These are phyloP conservation scores for Accipiter virgatus DNA, from an alignment of 2,113 vertebrate genomes.

Conservation along the genomic window DNA sequence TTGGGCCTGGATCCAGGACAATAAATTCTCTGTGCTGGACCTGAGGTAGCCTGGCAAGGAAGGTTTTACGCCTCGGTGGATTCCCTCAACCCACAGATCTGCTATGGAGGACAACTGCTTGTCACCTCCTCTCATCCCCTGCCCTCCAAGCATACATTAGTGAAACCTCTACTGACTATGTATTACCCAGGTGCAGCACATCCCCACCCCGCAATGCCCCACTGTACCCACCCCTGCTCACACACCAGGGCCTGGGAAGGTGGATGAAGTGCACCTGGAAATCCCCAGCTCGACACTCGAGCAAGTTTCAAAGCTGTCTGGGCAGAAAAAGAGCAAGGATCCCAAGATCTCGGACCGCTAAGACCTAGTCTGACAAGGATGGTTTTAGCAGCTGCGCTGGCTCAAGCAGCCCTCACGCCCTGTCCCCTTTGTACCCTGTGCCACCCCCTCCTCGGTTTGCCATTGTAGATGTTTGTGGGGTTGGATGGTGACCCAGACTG, in stretches of 20 bases:
- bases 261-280: background rate
- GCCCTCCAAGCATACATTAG: background rate
- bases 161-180: background rate
- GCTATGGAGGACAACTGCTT: background rate
- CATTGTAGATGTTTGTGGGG: background rate
- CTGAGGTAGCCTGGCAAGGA: background rate
- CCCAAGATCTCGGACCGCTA: background rate
- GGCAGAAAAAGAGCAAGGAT: background rate
- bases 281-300: background rate
- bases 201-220: background rate
- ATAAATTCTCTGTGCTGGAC: background rate
- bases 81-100: background rate
- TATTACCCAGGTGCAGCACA: background rate
- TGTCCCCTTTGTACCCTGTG: background rate
- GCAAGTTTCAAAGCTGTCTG: background rate
- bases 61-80: background rate
- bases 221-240: background rate
- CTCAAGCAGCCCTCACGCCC: background rate
- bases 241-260: background rate
- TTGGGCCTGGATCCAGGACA: conserved; percentile 28
- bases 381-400: background rate
- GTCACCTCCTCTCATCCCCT: background rate
- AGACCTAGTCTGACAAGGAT: background rate
- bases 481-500: background rate
- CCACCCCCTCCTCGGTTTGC: background rate